Percentiles rank a stretch among this genome's conserved stretches.
Conservation (phyloP, 2,113 vertebrate genomes). For the Toxotes jaculatrix region DNA sequence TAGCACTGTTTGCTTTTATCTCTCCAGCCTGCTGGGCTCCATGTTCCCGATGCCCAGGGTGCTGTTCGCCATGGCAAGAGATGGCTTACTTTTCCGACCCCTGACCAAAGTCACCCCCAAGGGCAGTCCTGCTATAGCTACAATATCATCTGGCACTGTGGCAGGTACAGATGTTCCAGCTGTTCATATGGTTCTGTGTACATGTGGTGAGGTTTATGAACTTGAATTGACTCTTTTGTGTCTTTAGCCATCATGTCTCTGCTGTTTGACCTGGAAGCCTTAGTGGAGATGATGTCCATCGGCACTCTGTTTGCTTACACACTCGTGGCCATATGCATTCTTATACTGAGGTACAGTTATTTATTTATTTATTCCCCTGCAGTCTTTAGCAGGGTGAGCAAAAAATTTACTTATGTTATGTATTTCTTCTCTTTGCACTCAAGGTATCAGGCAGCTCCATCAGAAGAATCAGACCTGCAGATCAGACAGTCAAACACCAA, state of each 20-base stretch:
- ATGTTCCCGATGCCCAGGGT: constrained; percentile 93
- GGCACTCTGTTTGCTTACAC: constrained; percentile 90
- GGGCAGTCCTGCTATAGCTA: constrained; percentile 88
- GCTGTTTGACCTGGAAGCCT: constrained; percentile 88
- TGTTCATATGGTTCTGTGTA: not conserved
- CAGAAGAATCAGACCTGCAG: constrained; percentile 52
- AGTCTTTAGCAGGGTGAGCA: not conserved
- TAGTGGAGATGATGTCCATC: constrained; percentile 91
- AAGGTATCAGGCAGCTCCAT: constrained; percentile 81
- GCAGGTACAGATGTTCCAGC: constrained; percentile 81
- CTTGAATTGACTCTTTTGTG: constrained; percentile 15
- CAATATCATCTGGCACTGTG: constrained; percentile 84
- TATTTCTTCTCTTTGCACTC: not conserved
- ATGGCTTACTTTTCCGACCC: constrained; percentile 87
- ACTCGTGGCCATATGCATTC: constrained; percentile 88
- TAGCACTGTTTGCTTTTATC: not conserved
- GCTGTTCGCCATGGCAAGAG: constrained; percentile 92
- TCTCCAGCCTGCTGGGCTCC: constrained; percentile 88
- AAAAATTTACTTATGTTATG: not conserved
- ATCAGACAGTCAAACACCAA: constrained; percentile 40
- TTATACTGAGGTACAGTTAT: constrained; percentile 87
- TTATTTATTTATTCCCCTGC: not conserved
- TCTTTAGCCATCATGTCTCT: constrained; percentile 88
- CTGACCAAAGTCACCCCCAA: constrained; percentile 84
- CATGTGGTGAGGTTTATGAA: not conserved